Evolutionary conservation across 1,140 invertebrate species (phyloP), one percentile per base, ranked within the genome.

Genomic region (Drosophila sp.): DNA sequence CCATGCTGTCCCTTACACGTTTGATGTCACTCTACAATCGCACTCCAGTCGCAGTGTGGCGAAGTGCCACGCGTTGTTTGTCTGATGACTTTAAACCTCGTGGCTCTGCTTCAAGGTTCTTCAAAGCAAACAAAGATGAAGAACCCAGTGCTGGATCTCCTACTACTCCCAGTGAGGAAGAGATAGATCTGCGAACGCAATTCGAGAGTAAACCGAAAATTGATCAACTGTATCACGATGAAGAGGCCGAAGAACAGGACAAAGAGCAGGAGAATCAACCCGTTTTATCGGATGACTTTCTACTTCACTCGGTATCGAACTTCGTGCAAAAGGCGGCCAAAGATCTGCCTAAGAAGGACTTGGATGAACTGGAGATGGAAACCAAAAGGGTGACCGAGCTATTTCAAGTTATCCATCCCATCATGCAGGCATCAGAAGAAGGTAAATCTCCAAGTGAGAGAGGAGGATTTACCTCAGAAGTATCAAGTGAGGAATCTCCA

Each of bases 1-100:
- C n/a, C 2, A 1, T 67, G n/a, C 11, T 23, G 25, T 30, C 3
- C 5, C 1, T 40, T 0, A 23, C 47, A 5, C 40, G 57, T 2
- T 11, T 41, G 7, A 1, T 33, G 1, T 2, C 35, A 2, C 8
- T 32, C 2, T n/a, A 50, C 0, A 7, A 17, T 1, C 30, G 1
- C 0, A 5, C 3, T 4, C 11, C 32, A 7, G 4, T 0, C 1
- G 35, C 8, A 10, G 7, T 35, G 4, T 58, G 1, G 1, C 7
- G 6, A 4, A n/a, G 8, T 3, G 0, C 10, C 11, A 4, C 35
- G 3, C 72, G 72, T 10, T 29, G 4, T 3, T n/a, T 66, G 41
- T 73, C 72, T 1, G 57, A 74, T 17, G 25, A 32, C 11, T 1
- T 10, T 0, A 50, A 50, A 5, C 7, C 44, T 25, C 17, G 4